phyloP scores from a whole-genome alignment of 2,888 invertebrate species.

The Cryptosula pallasiana region DNA sequence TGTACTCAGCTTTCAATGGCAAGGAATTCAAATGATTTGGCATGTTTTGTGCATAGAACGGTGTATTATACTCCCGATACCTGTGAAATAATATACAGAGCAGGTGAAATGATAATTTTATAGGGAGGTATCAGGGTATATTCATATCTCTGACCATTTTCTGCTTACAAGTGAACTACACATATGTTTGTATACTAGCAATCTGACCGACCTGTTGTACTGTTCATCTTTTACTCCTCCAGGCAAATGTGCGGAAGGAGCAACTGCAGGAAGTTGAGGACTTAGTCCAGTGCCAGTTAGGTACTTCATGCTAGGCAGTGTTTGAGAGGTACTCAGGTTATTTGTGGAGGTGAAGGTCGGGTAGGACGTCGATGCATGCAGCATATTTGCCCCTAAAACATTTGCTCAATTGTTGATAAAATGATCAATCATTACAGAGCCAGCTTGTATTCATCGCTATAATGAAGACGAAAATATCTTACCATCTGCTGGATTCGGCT shows the following conservation, averaged over 20 bases:
- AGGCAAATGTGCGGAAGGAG: neutral
- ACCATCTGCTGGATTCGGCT: neutral
- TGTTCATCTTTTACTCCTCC: neutral
- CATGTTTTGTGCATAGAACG: neutral
- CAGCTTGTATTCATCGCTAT: no score
- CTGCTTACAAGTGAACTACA: no score
- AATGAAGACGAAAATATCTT: no score
- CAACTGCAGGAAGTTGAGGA: neutral
- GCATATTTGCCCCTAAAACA: neutral
- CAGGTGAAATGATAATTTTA: no score
- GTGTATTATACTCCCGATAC: neutral
- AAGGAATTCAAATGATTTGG: neutral
- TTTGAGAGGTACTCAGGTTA: neutral
- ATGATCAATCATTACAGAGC: no score
- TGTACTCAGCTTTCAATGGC: neutral
- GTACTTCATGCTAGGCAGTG: slow-evolving; percentile 17
- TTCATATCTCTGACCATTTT: no score
- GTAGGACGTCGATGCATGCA: neutral
- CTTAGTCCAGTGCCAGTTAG: neutral
- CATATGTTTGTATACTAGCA: no score
- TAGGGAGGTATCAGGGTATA: no score
- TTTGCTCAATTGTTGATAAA: no score
- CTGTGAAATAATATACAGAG: no score
- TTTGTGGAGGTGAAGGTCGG: neutral
- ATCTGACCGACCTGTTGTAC: neutral